Evolutionary conservation across 2,113 vertebrate genomes (phyloP), one percentile per base, ranked within the genome.

Genomic region (Brachypodius melanocephalos): DNA sequence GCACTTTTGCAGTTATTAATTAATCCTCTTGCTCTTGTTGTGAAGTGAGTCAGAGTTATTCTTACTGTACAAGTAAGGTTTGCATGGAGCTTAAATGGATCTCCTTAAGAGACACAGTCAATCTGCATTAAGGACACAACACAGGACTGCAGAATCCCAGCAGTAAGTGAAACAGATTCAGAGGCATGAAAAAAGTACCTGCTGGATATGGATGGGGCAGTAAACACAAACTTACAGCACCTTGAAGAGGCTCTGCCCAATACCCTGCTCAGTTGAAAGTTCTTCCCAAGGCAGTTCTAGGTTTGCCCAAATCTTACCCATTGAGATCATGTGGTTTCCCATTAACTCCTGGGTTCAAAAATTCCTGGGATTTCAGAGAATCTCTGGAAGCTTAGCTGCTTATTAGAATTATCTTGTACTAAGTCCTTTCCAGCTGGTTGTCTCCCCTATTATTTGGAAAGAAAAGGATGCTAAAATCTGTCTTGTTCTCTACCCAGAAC

Each of bases 1-100:
- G 71, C 48, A 61, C 36, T 88, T 90, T 67, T 91, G 40, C 72
- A 73, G 82, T 74, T 91, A 71, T 83, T 88, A 81, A 93, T 91
- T 87, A 89, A 65, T 78, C 80, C 45, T 96, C 65, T 57, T 52
- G 19, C 40, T 52, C 61, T 48, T 51, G 48, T 78, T 83, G 61
- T 89, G 80, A 93, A 85, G 31, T 36, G 54, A 91, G 29, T 71
- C 67, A 45, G 67, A 73, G 51, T 85, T 90, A 85, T 54, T 84
- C 61, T 78, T 61, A 34, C 12, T 85, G 29, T 54, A 85, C 75
- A 82, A 82, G 85, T 51, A 82, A 88, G 34, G 63, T 51, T 38
- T 49, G 34, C 19, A 11, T 40, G 55, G 36, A 91, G 85, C 14
- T 76, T 65, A 57, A 79, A 45, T 25, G 52, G 12, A 85, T 55